Evolutionary conservation across 2,113 vertebrate genomes (phyloP), one percentile per base, ranked within the genome.

Genomic region (Seriola quinqueradiata): DNA sequence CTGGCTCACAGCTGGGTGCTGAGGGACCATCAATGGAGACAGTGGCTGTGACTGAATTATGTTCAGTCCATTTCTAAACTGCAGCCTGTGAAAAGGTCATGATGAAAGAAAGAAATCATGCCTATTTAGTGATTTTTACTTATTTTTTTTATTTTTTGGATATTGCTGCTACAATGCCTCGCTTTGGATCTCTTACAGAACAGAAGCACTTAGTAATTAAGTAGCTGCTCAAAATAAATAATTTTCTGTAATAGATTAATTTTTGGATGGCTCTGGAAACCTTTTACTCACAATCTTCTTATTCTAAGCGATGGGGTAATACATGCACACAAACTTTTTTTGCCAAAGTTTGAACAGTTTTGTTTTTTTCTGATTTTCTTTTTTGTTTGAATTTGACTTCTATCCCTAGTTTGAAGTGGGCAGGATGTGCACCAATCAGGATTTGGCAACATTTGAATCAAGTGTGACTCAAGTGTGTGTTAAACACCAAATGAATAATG

Each of bases 1-100:
- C 81, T 79, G 63, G 25, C 66, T 73, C 73, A 63, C 84, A 75
- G 77, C 75, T 71, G 81, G 81, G 32, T 36, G 46, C 42, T 25
- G 8, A 78, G 77, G 66, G 70, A 78, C 48, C 48, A 44, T 71
- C 69, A 64, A n/a, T 5, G 28, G 40, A 75, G 52, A 38, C 1
- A 3, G 42, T 28, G 11, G 16, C 67, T 77, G 60, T 54, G 75
- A 71, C 67, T 74, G 58, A 74, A 57, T 48, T 57, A 57, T 70
- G 34, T 57, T 55, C 60, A 70, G 38, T 66, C 46, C 69, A 76
- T 82, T 81, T 61, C 50, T 60, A 69, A 21, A 57, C 38, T 50
- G 59, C 40, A 75, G 55, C 55, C 3, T 21, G 25, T 25, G 23
- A 73, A 61, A 74, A 75, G 52, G 38, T 16, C 25, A 52, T 3